Conservation (phyloP, 2,888 invertebrate genomes). For the Heteromyza rotundicornis region DNA sequence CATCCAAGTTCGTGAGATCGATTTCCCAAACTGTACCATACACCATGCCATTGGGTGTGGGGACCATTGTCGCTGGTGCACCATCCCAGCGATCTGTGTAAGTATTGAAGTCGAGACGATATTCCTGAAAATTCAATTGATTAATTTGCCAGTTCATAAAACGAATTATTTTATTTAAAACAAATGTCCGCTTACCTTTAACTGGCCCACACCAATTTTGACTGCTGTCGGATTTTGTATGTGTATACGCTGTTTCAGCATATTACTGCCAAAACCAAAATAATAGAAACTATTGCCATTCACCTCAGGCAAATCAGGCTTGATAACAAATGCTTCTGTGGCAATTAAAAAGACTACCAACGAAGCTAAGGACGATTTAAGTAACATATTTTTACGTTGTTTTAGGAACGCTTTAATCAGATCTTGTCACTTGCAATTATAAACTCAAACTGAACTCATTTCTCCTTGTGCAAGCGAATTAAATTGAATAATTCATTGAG, state of each 20-base stretch:
- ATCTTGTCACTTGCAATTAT: too few species aligned
- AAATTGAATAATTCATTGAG: too few species aligned
- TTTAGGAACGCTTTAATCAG: too few species aligned
- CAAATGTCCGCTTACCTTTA: slow-evolving; percentile 56
- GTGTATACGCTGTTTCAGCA: slow-evolving; percentile 78
- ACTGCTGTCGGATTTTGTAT: slow-evolving; percentile 80
- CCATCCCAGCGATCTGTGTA: slow-evolving; percentile 77
- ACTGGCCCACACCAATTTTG: slow-evolving; percentile 71
- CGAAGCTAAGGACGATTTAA: too few species aligned
- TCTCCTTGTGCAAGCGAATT: too few species aligned
- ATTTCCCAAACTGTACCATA: slow-evolving; percentile 86
- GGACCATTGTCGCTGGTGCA: slow-evolving; percentile 80
- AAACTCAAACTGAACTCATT: too few species aligned
- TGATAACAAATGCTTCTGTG: too few species aligned
- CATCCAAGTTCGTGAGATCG: slow-evolving; percentile 67
- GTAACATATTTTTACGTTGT: too few species aligned
- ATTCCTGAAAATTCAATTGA: slow-evolving; percentile 58
- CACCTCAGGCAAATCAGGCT: slow-evolving; percentile 31
- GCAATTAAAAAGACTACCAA: too few species aligned
- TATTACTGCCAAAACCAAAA: slow-evolving; percentile 91
- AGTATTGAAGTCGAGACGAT: slow-evolving; percentile 73
- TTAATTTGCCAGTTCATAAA: neutral
- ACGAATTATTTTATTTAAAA: neutral
- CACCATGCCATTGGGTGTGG: slow-evolving; percentile 37
- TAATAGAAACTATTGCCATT: slow-evolving; percentile 69